Evolutionary conservation across 2,797 vertebrate species (phyloP).

Genomic region (Gymnopithys bicolor): DNA sequence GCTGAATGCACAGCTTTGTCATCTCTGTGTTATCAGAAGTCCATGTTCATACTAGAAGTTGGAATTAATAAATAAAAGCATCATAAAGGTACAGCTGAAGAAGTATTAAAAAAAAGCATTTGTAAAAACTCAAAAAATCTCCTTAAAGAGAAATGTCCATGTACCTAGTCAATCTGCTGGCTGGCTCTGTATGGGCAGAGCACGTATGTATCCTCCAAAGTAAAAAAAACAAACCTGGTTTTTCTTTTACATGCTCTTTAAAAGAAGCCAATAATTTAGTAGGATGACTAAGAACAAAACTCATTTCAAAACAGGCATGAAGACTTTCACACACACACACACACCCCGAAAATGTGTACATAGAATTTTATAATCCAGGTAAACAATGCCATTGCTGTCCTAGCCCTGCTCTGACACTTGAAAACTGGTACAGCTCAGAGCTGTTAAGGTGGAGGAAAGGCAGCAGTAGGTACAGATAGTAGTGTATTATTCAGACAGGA

Average conservation of each 20-base stretch:
- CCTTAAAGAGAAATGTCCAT: background rate
- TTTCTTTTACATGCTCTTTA: background rate
- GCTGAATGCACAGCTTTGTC: background rate
- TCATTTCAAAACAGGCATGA: background rate
- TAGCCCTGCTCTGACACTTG: background rate
- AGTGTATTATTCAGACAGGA: background rate
- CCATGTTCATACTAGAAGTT: background rate
- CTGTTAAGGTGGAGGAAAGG: background rate
- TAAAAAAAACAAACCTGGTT: background rate
- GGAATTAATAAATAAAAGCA: background rate
- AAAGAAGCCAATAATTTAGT: background rate
- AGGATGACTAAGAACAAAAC: background rate
- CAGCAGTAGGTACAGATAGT: background rate
- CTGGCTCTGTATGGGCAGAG: background rate
- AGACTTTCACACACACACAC: background rate
- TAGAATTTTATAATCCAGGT: background rate
- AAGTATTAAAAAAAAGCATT: background rate
- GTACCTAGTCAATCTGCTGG: background rate
- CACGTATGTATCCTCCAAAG: background rate
- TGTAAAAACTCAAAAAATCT: background rate
- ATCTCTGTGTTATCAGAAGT: background rate
- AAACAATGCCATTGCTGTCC: background rate
- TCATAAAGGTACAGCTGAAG: background rate
- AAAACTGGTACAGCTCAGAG: background rate
- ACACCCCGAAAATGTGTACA: background rate